Evolutionary conservation across 2,113 vertebrate species (phyloP).

Genomic region (Cichladusa arquata): DNA sequence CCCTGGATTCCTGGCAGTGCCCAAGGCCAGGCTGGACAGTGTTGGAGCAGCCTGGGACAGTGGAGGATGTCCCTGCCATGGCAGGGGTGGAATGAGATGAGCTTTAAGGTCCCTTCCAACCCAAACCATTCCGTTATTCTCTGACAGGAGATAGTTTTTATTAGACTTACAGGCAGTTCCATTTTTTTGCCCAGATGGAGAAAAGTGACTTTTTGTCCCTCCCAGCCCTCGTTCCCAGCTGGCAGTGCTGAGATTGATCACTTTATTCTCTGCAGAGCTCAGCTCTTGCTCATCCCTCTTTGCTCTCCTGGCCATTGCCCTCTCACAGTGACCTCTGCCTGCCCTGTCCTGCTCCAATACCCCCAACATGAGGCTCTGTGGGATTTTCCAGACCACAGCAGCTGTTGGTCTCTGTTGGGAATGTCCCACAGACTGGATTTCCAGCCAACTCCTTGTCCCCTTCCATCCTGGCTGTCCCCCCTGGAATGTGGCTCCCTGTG

Average conservation of each 20-base stretch:
- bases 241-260: neutral
- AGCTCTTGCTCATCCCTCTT: neutral
- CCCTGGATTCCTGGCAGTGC: neutral
- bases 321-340: neutral
- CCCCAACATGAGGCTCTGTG: neutral
- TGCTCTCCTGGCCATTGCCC: neutral
- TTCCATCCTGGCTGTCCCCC: neutral
- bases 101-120: neutral
- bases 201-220: neutral
- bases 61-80: neutral
- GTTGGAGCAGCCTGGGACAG: rapidly evolving
- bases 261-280: neutral
- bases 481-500: neutral
- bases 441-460: neutral
- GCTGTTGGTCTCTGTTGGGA: neutral
- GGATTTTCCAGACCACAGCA: neutral
- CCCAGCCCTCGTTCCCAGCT: neutral
- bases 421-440: neutral
- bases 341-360: neutral
- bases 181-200: neutral
- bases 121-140: rapidly evolving
- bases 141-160: neutral
- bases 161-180: neutral
- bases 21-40: rapidly evolving
- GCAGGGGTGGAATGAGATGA: neutral